phyloP scores from a whole-genome alignment of 2,888 invertebrate species.

The Tachina lurida region DNA sequence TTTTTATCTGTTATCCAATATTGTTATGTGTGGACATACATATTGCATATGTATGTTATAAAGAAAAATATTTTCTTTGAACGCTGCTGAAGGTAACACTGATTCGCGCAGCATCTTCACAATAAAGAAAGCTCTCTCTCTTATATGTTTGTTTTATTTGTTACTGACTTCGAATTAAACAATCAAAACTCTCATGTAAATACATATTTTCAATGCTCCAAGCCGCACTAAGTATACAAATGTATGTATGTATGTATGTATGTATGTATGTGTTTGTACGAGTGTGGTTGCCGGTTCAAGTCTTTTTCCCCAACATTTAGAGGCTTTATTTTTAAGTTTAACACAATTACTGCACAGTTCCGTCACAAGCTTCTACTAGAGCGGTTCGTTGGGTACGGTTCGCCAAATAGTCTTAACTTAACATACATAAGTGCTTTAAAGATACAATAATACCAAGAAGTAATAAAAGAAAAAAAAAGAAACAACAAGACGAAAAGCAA shows the following conservation, averaged over 20 bases:
- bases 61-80: background rate
- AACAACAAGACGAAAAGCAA: conserved; percentile 36
- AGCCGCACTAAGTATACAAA: conserved; percentile 8
- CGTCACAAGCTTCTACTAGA: conserved; percentile 78
- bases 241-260: too few relatives aligned
- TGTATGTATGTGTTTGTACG: conserved; percentile 58
- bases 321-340: conserved; percentile 78
- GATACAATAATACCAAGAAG: conserved; percentile 58
- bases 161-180: background rate
- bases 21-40: background rate
- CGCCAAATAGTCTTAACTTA: conserved; percentile 28
- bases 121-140: conserved; percentile 56
- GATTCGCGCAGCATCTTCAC: conserved; percentile 52
- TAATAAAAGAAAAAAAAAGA: conserved; percentile 25
- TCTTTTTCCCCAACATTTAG: conserved; percentile 54
- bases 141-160: background rate
- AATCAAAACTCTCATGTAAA: conserved; percentile 52
- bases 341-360: conserved; percentile 78
- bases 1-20: background rate
- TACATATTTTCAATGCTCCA: conserved; percentile 34
- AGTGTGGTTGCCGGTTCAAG: conserved; percentile 72
- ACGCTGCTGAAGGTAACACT: conserved; percentile 26
- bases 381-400: conserved; percentile 72
- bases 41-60: too few relatives aligned
- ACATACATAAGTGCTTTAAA: conserved; percentile 45